Base-by-base conservation (phyloP, 1,140 invertebrate species). In the Cyclargus thomasi region DNA sequence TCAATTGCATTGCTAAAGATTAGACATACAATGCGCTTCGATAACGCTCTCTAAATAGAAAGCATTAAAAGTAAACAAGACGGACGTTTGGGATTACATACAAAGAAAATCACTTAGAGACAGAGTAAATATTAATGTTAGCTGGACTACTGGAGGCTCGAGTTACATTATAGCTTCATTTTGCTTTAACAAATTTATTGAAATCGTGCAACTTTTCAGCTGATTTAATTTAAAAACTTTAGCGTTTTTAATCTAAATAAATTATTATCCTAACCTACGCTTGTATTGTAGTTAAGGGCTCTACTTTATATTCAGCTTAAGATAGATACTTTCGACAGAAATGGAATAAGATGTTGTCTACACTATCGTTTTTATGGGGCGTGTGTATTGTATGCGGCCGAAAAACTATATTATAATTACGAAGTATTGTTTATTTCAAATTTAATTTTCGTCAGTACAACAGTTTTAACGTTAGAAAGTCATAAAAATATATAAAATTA, bases 181-280 rank as follows among this genome's bases (percentile, higher is more conserved):
- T 88, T 74, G 72, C 76, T 83, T 80, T 76, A 81, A 87, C 84
- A 85, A 86, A 89, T 85, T 88, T 88, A 89, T 89, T 79, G 84
- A 85, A 84, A 79, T 85, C 86, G 86, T 88, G 82, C 77, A 71
- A 71, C 67, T 72, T 71, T 70, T 62, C 71, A 67, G 67, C 69
- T 65, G 69, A 64, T 74, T 73, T 69, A 82, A 83, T 71, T 69
- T 68, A 71, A 64, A 76, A 73, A 78, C 74, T 64, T 21, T 65
- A 70, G 77, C 75, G 79, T 64, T 18, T n/a, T 16, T 7, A 16
- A 1, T 18, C 17, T 10, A n/a, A 14, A 7, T 63, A 35, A 29
- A 29, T 3, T 29, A 29, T 29, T 29, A 8, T 29, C 29, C 8
- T n/a, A n/a, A n/a, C n/a, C n/a, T n/a, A n/a, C n/a, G n/a, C n/a